These are phyloP conservation scores for Neogale vison DNA, from an alignment of 2,113 vertebrate genomes.

Conservation along the genomic window DNA sequence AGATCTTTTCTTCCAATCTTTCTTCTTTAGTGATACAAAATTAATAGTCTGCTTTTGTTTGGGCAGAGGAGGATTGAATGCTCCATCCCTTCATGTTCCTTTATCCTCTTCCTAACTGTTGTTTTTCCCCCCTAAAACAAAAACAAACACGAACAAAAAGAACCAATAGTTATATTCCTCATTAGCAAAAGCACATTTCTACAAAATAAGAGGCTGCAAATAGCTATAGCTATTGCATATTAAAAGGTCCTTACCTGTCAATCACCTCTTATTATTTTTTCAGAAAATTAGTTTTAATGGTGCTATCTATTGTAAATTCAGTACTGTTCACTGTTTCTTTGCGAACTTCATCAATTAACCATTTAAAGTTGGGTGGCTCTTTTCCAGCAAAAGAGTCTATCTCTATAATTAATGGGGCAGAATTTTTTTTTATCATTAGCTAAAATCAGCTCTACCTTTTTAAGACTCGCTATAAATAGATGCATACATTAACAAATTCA, in stretches of 20 bases:
- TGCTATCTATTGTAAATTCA: not conserved
- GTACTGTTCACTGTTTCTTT: not conserved
- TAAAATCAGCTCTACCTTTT: not conserved
- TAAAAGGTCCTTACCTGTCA: not conserved
- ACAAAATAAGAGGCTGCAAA: not conserved
- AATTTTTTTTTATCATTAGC: not conserved
- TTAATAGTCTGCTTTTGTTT: not conserved
- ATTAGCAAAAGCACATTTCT: not conserved
- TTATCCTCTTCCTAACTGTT: not conserved
- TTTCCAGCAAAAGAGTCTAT: not conserved
- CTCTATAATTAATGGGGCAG: not conserved
- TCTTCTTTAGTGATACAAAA: not conserved
- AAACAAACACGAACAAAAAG: not conserved
- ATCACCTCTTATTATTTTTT: not conserved
- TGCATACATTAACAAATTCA: not conserved
- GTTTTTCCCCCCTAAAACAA: not conserved
- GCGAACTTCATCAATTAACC: not conserved
- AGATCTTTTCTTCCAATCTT: not conserved
- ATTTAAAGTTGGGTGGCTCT: not conserved
- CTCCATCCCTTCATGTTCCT: not conserved
- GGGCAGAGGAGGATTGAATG: not conserved
- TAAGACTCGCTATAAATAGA: not conserved
- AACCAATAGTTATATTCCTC: not conserved
- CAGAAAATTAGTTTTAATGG: not conserved
- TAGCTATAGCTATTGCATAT: not conserved